A percentile compares a stretch with the other conserved stretches of the same genome.
These are phyloP conservation scores for Pilophorus perplexus DNA, from an alignment of 2,888 invertebrate genomes.

Conservation along the genomic window DNA sequence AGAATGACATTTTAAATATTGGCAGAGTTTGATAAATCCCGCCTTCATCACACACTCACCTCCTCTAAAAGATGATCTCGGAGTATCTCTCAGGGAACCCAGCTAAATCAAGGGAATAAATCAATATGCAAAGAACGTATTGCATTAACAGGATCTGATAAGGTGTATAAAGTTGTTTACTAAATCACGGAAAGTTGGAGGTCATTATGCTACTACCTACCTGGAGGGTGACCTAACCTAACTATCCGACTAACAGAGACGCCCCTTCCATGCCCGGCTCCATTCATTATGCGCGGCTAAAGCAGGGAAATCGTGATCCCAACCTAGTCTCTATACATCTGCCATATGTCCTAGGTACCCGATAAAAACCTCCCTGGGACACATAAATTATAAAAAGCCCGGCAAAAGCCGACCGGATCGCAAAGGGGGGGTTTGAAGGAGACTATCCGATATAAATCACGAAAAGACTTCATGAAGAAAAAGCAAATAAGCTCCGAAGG, in stretches of 20 bases:
- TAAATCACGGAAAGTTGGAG: constrained; percentile 30
- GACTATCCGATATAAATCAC: constrained; percentile 33
- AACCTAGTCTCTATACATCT: constrained; percentile 25
- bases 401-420: constrained; percentile 20
- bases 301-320: constrained; percentile 26
- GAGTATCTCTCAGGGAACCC: no score
- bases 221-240: constrained; percentile 21
- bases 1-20: no score
- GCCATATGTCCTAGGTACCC: constrained; percentile 18
- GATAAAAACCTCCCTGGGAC: constrained; percentile 18
- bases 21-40: no score
- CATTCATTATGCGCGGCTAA: constrained; percentile 22
- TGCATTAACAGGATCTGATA: constrained; percentile 20
- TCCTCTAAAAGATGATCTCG: no score
- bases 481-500: constrained; percentile 25
- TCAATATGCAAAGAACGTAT: constrained; percentile 12
- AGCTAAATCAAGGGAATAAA: constrained; percentile 3
- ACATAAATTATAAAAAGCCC: constrained; percentile 31
- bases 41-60: no score
- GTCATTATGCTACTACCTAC: constrained; percentile 21
- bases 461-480: constrained; percentile 27
- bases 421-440: no score
- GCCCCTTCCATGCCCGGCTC: background rate
- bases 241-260: constrained; percentile 2
- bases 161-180: constrained; percentile 20